These are phyloP conservation scores for Gallinago stenura DNA, from an alignment of 2,797 vertebrate genomes.

Conservation along the genomic window DNA sequence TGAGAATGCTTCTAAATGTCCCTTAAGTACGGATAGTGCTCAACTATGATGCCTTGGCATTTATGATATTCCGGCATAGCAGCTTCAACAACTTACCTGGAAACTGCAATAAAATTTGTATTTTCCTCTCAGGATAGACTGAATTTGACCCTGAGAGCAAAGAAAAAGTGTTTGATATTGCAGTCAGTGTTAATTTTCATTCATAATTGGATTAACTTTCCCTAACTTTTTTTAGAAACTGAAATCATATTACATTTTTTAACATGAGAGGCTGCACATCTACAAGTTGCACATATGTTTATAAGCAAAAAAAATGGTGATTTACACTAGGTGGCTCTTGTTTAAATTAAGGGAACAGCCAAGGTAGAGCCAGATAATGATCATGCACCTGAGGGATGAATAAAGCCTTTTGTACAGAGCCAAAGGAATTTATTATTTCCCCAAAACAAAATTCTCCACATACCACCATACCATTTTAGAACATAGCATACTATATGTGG, in stretches of 20 bases:
- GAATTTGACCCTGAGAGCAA: background rate
- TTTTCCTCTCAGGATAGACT: background rate
- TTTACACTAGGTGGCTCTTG: slow-evolving; percentile 27
- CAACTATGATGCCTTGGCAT: background rate
- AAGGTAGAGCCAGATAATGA: slow-evolving; percentile 31
- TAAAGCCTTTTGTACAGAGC: slow-evolving; percentile 40
- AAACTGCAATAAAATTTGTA: background rate
- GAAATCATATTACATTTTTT: background rate
- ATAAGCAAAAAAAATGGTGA: background rate
- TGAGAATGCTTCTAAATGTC: background rate
- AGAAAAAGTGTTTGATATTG: background rate
- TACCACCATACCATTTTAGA: slow-evolving; percentile 41
- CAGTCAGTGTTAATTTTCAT: background rate
- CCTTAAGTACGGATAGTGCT: background rate
- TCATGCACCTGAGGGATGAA: slow-evolving; percentile 49
- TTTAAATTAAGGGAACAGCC: slow-evolving; percentile 46
- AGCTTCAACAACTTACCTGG: background rate
- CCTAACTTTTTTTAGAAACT: background rate
- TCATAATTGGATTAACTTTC: background rate
- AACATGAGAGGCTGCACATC: background rate
- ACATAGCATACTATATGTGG: background rate
- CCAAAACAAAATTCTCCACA: slow-evolving; percentile 50
- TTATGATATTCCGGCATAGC: background rate
- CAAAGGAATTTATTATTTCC: slow-evolving; percentile 68
- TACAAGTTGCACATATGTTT: background rate